Evolutionary conservation across 2,113 vertebrate genomes (phyloP), one percentile per base, ranked within the genome.

Genomic region (Ceyx melanurus): DNA sequence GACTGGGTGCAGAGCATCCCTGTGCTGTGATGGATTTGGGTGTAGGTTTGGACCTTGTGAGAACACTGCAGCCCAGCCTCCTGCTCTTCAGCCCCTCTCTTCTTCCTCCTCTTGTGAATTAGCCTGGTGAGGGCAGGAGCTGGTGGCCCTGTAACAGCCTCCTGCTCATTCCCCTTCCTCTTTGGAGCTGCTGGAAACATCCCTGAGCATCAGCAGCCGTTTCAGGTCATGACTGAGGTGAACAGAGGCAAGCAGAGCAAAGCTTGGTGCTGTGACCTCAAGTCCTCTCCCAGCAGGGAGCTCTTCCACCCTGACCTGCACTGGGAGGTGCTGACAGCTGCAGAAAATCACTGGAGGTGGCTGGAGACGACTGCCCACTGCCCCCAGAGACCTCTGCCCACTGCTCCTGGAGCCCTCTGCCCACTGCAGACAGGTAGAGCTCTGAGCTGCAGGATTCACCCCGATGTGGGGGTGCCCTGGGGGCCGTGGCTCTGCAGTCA

Each of bases 381-480:
- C 35, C 9, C 35, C 67, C 5, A 0, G 3, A 22, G 58, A 65
- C 76, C 87, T 56, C 76, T 70, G 83, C 74, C 62, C 14, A 5
- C 65, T 12, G 53, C 42, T 37, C 37, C 67, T 6, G 1, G 3
- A 22, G 58, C 64, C 76, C 87, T 56, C 76, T 70, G 83, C 74
- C 62, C 14, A 5, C 65, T 12, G 53, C 45, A 37, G 51, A 3
- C 15, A 2, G 0, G 6, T 10, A 46, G 26, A 18, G 60, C 48
- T 26, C n/a, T 21, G 61, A 25, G 61, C 11, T 20, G 56, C 51
- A 9, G 76, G 66, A 8, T 17, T 2, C 2, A 1, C 22, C 62
- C 25, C 3, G 2, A 18, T 45, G 12, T 1, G 0, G 26, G 64
- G 53, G 5, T n/a, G 16, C 21, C 53, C 2, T 4, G 33, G 11